Percentiles rank a stretch among this genome's conserved stretches.
Evolutionary conservation across 2,888 invertebrate genomes (phyloP).

Genomic region (Aproaerema taeniolella): DNA sequence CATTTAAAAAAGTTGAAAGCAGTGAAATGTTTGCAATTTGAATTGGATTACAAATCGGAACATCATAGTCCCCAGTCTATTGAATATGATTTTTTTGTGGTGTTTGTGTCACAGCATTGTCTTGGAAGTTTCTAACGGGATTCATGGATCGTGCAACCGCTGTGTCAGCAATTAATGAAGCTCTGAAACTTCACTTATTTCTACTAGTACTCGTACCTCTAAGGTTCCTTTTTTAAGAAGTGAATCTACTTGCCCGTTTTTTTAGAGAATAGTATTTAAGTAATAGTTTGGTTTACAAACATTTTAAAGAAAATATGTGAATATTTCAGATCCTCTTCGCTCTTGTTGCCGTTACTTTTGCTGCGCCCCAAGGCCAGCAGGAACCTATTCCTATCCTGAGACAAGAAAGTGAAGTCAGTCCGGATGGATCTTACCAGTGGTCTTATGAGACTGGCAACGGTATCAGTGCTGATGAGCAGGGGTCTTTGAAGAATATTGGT

Average conservation of each 20-base stretch:
- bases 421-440: slow-evolving; percentile 79
- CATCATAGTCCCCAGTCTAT: no score
- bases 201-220: no score
- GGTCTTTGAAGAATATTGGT: slow-evolving; percentile 73
- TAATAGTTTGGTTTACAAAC: no score
- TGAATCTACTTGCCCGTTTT: no score
- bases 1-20: neutral
- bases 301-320: no score
- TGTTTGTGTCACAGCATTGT: neutral
- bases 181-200: no score
- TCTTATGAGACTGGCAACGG: slow-evolving; percentile 81
- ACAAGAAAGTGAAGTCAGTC: slow-evolving; percentile 70
- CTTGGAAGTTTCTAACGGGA: neutral
- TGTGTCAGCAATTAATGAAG: neutral
- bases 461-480: slow-evolving; percentile 75
- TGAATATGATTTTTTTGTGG: no score
- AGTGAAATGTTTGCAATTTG: slow-evolving; percentile 8
- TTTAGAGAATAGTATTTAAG: no score
- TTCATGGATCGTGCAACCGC: neutral
- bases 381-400: slow-evolving; percentile 72
- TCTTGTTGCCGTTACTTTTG: slow-evolving; percentile 49
- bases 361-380: slow-evolving; percentile 52
- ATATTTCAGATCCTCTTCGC: slow-evolving; percentile 59
- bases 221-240: no score
- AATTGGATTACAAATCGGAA: no score